Conservation (phyloP, 1,140 invertebrate genomes). For the Tigriopus japonicus region DNA sequence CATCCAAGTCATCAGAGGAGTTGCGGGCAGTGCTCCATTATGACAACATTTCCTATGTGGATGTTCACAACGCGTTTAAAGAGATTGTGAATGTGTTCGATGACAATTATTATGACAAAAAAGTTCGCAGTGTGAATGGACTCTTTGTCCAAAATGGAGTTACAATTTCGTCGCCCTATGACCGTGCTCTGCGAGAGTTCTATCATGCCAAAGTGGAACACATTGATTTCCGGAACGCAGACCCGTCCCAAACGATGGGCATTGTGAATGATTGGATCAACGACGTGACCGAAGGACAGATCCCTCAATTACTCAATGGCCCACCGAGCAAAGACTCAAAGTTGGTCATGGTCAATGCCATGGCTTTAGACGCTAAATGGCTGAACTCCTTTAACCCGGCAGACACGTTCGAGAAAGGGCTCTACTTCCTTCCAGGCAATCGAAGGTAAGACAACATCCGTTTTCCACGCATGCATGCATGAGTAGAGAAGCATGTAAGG, state of each 20-base stretch:
- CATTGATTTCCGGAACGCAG: background rate
- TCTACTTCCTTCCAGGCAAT: background rate
- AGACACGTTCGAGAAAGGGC: background rate
- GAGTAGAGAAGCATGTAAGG: too few relatives aligned
- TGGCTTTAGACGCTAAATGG: background rate
- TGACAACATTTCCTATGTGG: background rate
- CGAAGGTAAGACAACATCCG: background rate
- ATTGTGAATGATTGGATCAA: background rate
- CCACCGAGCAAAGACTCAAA: background rate
- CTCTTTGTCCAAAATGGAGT: background rate
- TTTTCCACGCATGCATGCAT: too few relatives aligned
- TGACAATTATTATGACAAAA: background rate
- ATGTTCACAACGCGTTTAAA: background rate
- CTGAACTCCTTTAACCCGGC: background rate
- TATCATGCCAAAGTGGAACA: background rate
- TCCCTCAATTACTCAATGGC: background rate
- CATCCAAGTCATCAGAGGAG: background rate
- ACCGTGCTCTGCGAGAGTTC: background rate
- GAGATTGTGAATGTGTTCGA: background rate
- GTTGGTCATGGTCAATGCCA: background rate
- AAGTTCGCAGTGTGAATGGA: background rate
- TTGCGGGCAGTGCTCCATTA: background rate
- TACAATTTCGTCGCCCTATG: background rate
- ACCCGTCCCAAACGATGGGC: background rate
- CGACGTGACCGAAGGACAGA: background rate